Evolutionary conservation across 2,113 vertebrate species (phyloP), one percentile per base, ranked within the genome.

Genomic region (Hippotragus niger): DNA sequence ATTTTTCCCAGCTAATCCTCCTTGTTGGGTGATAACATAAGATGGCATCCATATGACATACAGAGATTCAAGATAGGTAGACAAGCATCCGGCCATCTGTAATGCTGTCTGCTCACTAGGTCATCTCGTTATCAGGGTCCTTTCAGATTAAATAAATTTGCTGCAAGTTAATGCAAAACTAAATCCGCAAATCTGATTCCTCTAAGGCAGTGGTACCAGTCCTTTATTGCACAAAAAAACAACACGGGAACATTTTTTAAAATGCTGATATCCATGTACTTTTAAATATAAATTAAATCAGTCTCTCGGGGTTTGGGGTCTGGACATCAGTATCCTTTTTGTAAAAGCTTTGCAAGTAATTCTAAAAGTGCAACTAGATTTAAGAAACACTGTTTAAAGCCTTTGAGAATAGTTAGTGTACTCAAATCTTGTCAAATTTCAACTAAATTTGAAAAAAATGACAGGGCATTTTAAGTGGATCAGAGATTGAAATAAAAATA

Each of bases 1-100:
- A 82, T 97, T 95, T 96, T 93, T 67, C 83, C 23, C 87, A 95
- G 87, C 36, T 97, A 97, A 97, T 97, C 78, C n/a, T 90, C 80
- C 50, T 94, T 91, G 76, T 93, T 88, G 50, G 45, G 10, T 91
- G 76, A 97, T 88, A 97, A 95, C 57, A 76, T 64, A 87, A 96
- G 86, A 82, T n/a, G 64, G 60, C 45, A 87, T 80, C 67, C 64
- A 83, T 19, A 83, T 82, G 58, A 95, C 91, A 94, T 17, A 93
- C 31, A 92, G 82, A 92, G 90, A 95, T 91, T 93, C n/a, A 78
- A 90, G 90, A 86, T 92, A 95, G 33, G 85, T 91, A 76, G 36
- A 78, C 21, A 91, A 78, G 45, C 25, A 89, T 29, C 50, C 1
- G 1, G 82, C 43, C 78, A 62, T 96, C 71, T 64, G 81, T 36